Base-by-base conservation (phyloP, 2,888 invertebrate species). In the Oligia latruncula region DNA sequence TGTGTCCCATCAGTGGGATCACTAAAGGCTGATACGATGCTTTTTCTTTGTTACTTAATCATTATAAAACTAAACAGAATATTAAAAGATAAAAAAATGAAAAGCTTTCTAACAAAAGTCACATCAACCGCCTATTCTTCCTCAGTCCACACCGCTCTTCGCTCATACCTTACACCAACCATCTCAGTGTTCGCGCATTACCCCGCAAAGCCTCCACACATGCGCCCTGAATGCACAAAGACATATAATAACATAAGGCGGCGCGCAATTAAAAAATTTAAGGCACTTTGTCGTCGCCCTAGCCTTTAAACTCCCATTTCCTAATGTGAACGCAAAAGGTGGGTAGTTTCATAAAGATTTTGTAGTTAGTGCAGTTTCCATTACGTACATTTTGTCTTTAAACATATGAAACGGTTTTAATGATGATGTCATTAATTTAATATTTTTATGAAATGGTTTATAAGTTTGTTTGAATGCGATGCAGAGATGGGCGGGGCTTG, bases 221-320 rank as follows among this genome's bases (percentile, higher is more conserved):
- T 94, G 94, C 93, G 92, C 93, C 92, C 93, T 94, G 94, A 95
- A 96, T 95, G 95, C 95, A 96, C 96, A 96, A 96, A 96, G 95
- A 93, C 93, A 94, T 92, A 95, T 95, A 96, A 96, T 96, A 96
- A 96, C 94, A 95, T 94, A 95, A 95, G 93, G 94, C 95, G 93
- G 93, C 91, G 91, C 89, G 96, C 96, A 97, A 96, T 97, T 96
- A 97, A 97, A 97, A 96, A 95, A 96, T 95, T 96, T 96, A 95
- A 96, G 96, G 96, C 96, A 96, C 96, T 96, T 96, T 96, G 95
- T 95, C 90, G 90, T 92, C 87, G 90, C 90, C 87, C 91, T 88
- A 91, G 92, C 92, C 94, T 94, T 94, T 94, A 90, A 60, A 88
- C 90, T 91, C 88, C 87, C 89, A 88, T 91, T 92, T 91, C 91